phyloP scores from a whole-genome alignment of 2,113 vertebrate genomes.

The Halichoeres trimaculatus region DNA sequence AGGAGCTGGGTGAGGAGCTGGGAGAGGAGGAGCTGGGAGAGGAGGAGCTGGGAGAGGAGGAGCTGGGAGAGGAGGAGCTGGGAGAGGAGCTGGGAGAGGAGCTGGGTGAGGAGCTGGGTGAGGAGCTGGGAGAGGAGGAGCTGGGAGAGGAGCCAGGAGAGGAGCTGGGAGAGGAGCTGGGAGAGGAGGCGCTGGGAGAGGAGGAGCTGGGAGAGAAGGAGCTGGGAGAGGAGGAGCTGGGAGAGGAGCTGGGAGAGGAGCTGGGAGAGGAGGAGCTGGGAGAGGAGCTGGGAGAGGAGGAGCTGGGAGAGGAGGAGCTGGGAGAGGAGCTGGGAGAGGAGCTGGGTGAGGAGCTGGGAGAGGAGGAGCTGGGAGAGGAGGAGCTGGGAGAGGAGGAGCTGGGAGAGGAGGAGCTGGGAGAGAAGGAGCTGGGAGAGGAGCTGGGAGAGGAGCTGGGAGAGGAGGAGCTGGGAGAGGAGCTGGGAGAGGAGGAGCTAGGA shows the following conservation, averaged over 20 bases:
- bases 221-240: neutral
- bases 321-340: constrained; percentile 21
- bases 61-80: constrained; percentile 6
- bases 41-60: constrained; percentile 38
- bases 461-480: constrained; percentile 32
- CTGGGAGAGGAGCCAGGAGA: too few relatives aligned
- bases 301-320: too few relatives aligned
- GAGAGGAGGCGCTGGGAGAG: too few relatives aligned
- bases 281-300: constrained; percentile 14
- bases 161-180: constrained; percentile 36
- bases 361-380: too few relatives aligned
- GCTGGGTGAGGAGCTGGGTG: constrained; percentile 39
- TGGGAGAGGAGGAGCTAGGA: constrained; percentile 21
- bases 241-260: constrained; percentile 38
- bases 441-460: constrained; percentile 27
- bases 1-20: constrained; percentile 34
- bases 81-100: constrained; percentile 20
- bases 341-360: constrained; percentile 30
- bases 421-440: too few relatives aligned
- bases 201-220: constrained; percentile 38
- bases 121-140: constrained; percentile 2
- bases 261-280: constrained; percentile 14
- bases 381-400: constrained; percentile 38
- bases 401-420: too few relatives aligned
- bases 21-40: too few relatives aligned